A percentile compares a stretch with the other conserved stretches of the same genome.
Evolutionary conservation across 2,888 invertebrate species (phyloP).

Genomic region (Drosophila cognata): DNA sequence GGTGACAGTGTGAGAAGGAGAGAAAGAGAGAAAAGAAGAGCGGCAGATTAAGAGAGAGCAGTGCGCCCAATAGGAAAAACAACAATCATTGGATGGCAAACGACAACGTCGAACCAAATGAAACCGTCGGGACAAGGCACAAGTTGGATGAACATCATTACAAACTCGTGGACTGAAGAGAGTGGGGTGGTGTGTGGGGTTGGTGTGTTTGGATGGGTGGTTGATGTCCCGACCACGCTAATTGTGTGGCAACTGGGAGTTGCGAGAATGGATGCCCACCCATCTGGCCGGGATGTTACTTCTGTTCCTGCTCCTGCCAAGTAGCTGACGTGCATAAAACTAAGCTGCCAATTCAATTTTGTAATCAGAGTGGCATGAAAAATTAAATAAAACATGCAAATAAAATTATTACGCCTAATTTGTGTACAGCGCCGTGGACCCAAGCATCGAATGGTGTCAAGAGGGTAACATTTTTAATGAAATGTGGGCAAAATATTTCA

Average conservation of each 20-base stretch:
- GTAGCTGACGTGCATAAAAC: conserved; percentile 71
- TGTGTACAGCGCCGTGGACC: conserved; percentile 53
- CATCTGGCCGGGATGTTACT: conserved; percentile 28
- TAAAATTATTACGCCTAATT: conserved; percentile 80
- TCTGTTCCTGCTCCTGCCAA: conserved; percentile 28
- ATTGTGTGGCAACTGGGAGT: conserved; percentile 74
- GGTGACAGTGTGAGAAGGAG: conserved; percentile 41
- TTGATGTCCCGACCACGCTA: conserved; percentile 62
- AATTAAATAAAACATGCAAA: conserved; percentile 80
- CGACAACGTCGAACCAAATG: conserved; percentile 68
- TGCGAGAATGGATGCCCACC: conserved; percentile 13
- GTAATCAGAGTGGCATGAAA: conserved; percentile 80
- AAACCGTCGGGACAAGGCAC: conserved; percentile 65
- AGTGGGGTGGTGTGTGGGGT: neutral
- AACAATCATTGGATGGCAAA: conserved; percentile 60
- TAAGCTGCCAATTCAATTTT: conserved; percentile 81
- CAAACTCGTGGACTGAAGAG: conserved; percentile 49
- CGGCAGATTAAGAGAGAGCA: neutral
- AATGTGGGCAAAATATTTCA: neutral
- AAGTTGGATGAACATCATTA: conserved; percentile 73
- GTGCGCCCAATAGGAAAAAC: conserved; percentile 47
- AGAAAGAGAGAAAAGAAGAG: neutral
- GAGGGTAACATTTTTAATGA: conserved; percentile 16
- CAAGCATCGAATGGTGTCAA: conserved; percentile 12
- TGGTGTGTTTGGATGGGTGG: neutral